phyloP scores from a whole-genome alignment of 2,113 vertebrate genomes.

The Willisornis vidua region DNA sequence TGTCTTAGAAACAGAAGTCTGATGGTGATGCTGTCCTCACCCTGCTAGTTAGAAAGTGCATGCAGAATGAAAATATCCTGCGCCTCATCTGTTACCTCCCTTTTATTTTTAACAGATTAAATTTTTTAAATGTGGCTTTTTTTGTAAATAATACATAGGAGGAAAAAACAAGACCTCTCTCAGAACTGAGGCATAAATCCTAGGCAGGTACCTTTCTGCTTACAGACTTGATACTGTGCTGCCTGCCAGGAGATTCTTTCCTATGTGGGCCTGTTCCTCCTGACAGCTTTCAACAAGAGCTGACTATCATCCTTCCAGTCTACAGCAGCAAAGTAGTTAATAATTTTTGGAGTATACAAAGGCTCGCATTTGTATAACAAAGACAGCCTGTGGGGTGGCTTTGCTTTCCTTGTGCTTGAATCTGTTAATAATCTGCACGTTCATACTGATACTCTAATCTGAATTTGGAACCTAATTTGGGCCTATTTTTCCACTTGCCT shows the following conservation, averaged over 20 bases:
- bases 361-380: not conserved
- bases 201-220: not conserved
- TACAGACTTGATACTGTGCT: not conserved
- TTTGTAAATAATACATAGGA: not conserved
- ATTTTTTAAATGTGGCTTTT: not conserved
- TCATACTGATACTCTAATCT: not conserved
- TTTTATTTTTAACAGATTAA: not conserved
- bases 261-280: not conserved
- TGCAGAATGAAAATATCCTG: not conserved
- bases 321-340: not conserved
- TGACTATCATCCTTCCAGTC: not conserved
- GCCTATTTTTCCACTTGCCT: not conserved
- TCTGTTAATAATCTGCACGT: not conserved
- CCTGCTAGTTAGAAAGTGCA: not conserved
- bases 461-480: not conserved
- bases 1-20: not conserved
- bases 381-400: not conserved
- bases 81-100: rapidly evolving
- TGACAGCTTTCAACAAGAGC: not conserved
- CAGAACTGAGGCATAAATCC: not conserved
- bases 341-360: not conserved
- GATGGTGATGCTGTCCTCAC: not conserved
- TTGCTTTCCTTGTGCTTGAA: not conserved
- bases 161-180: not conserved
- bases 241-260: not conserved